Evolutionary conservation across 2,888 invertebrate species (phyloP), one percentile per base, ranked within the genome.

Genomic region (Coleophora flavipennella): DNA sequence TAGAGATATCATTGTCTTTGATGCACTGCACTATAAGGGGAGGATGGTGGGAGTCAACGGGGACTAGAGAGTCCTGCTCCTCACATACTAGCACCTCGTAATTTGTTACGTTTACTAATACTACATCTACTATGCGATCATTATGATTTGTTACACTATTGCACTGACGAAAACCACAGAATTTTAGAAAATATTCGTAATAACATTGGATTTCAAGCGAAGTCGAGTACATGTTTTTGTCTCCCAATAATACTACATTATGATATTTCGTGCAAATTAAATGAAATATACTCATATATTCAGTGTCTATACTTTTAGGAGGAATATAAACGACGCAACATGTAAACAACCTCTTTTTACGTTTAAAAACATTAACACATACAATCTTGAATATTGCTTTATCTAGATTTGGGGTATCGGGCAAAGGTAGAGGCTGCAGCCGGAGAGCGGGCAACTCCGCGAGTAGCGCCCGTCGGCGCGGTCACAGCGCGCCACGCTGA

Each of bases 101-200:
- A 20, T 40, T n/a, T 8, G 33, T 13, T 10, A 43, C 25, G 2
- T 26, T 36, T 8, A 40, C 36, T 27, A 46, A 14, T 2, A 48
- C 42, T 3, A 47, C 13, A 28, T 49, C 46, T 25, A 49, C 39
- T n/a, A 35, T 36, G 4, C 49, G 36, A 36, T 39, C 14, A 14
- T 43, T 42, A 43, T 45, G 46, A 14, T 53, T 51, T n/a, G 20
- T 11, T 12, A 50, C 25, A 1, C 26, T 32, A 33, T 48, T 53
- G 29, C 32, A 40, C 36, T 53, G 49, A 36, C 35, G 26, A 35
- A 49, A 43, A 44, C 39, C 48, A 39, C 51, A 49, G 33, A 32
- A 49, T 3, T 44, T 33, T 14, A 45, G n/a, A 38, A 49, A 50
- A 41, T 43, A 51, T 39, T 46, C 41, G 42, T 36, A 49, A 38